Evolutionary conservation across 2,888 invertebrate genomes (phyloP).

Genomic region (Priocnemis perturbator): DNA sequence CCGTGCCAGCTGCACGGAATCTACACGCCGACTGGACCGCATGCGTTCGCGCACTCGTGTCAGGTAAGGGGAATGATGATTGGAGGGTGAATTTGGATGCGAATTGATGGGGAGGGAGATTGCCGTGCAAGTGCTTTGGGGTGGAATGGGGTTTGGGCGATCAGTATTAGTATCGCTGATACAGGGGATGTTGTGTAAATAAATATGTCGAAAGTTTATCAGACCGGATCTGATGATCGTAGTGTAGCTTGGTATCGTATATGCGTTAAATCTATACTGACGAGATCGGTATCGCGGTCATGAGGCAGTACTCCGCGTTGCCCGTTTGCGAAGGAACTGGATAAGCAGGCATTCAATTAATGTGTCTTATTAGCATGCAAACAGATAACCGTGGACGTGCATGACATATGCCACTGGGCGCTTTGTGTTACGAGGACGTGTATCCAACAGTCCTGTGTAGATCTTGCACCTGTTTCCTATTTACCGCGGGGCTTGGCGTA

Average conservation of each 20-base stretch:
- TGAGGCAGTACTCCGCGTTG: background rate
- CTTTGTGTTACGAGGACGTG: conserved; percentile 38
- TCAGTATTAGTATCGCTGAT: too few relatives aligned
- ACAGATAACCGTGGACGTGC: conserved; percentile 33
- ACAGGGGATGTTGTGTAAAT: too few relatives aligned
- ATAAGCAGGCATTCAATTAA: conserved; percentile 43
- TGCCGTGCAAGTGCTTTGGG: too few relatives aligned
- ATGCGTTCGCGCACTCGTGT: conserved; percentile 72
- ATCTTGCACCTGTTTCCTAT: conserved; percentile 50
- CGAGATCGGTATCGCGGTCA: too few relatives aligned
- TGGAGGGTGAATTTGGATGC: background rate
- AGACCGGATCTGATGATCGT: too few relatives aligned
- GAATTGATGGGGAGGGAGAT: background rate
- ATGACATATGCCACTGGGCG: conserved; percentile 39
- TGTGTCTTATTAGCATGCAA: conserved; percentile 50
- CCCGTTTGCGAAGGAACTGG: background rate
- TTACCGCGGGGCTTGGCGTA: conserved; percentile 25
- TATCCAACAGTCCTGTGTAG: conserved; percentile 21
- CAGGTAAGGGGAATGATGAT: conserved; percentile 60
- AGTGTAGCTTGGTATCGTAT: too few relatives aligned
- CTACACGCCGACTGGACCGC: conserved; percentile 68
- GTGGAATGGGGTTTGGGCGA: too few relatives aligned
- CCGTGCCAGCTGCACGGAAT: conserved; percentile 72
- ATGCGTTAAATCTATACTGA: too few relatives aligned
- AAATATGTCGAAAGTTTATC: too few relatives aligned